Evolutionary conservation across 2,113 vertebrate genomes (phyloP), one percentile per base, ranked within the genome.

Genomic region (Triplophysa siluroides): DNA sequence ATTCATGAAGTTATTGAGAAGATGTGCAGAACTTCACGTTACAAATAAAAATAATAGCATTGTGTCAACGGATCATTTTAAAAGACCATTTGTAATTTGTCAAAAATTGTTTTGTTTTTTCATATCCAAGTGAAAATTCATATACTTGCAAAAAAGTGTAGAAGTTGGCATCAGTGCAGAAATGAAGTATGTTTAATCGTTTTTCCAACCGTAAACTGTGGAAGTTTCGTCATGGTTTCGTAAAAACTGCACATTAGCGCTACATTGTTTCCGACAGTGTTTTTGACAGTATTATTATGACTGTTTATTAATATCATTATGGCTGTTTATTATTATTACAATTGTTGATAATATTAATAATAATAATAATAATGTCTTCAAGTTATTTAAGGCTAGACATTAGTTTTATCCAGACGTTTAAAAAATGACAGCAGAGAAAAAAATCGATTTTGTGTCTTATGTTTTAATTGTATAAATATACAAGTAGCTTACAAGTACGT

Each of bases 401-500:
- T 14, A 50, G 13, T 16, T 54, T 38, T 38, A 7, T 38, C 7
- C 33, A 54, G 16, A 52, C 41, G 9, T 65, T 47, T 61, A 58
- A 13, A 71, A 69, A 60, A 60, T 52, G 68, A 29, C 14, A 50
- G 68, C 21, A 63, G 50, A 29, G 61, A 50, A 75, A 50, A 75
- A 78, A 47, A 52, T 66, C 24, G 18, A 65, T 60, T 47, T 76
- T 61, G 9, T 10, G 23, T 21, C 58, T 21, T 10, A 21, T 21
- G 58, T 83, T 33, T 2, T 70, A 71, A 38, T 78, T 70, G 45
- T 52, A 68, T 65, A 76, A 85, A 84, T 68, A 80, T 18, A 7
- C 50, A 18, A 82, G 63, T 73, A 78, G 76, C 75, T 80, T 50
- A 66, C 63, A 83, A 61, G 43, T 63, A 60, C 64, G 82, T 61